Evolutionary conservation across 2,888 invertebrate genomes (phyloP).

Genomic region (Eristalinus sepulchralis): DNA sequence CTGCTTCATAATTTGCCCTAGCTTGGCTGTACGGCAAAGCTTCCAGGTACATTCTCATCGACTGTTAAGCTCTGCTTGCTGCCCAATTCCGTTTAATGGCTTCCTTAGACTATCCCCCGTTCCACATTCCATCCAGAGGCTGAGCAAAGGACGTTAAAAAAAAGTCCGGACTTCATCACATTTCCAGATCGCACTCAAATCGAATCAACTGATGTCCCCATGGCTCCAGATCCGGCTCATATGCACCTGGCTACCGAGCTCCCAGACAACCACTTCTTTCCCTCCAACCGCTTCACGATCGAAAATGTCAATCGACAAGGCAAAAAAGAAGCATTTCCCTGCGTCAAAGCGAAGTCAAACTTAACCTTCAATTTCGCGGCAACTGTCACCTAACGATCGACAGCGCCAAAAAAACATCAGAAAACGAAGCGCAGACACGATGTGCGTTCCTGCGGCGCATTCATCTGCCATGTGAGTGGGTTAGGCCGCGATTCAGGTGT

Average conservation of each 20-base stretch:
- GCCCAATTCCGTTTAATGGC: too few relatives aligned
- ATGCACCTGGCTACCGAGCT: not conserved
- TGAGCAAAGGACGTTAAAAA: too few relatives aligned
- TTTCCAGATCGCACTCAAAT: too few relatives aligned
- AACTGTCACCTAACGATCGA: constrained; percentile 27
- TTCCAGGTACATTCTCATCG: too few relatives aligned
- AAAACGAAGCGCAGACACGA: not conserved
- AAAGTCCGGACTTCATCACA: too few relatives aligned
- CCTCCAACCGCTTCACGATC: not conserved
- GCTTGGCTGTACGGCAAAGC: too few relatives aligned
- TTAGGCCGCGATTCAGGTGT: constrained; percentile 22
- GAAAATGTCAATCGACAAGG: constrained; percentile 10
- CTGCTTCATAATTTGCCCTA: too few relatives aligned
- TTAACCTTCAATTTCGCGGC: not conserved
- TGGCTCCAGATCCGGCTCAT: too few relatives aligned
- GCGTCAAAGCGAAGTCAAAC: constrained; percentile 41
- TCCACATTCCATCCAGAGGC: too few relatives aligned
- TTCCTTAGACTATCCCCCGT: too few relatives aligned
- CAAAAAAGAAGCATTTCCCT: not conserved
- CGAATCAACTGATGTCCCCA: too few relatives aligned
- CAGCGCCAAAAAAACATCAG: not conserved
- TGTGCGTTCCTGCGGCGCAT: constrained; percentile 18
- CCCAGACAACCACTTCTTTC: not conserved
- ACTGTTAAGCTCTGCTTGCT: too few relatives aligned
- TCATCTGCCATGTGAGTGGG: constrained; percentile 45